A percentile compares a stretch with the other conserved stretches of the same genome.
These are phyloP conservation scores for Lydus trimaculatus DNA, from an alignment of 2,888 invertebrate genomes.

Conservation along the genomic window DNA sequence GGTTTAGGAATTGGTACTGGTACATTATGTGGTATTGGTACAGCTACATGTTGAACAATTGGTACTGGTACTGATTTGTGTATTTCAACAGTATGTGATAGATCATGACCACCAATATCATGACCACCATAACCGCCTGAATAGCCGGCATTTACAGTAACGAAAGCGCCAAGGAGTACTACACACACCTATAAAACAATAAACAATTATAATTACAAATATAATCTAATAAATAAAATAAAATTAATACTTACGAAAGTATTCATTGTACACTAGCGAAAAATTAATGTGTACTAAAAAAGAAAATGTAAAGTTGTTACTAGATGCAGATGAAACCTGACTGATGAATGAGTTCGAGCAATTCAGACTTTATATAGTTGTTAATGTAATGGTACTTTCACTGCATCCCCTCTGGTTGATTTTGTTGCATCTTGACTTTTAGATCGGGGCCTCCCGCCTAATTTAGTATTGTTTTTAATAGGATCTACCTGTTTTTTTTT, in stretches of 20 bases:
- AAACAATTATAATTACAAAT: background rate
- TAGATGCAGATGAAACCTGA: conserved; percentile 40
- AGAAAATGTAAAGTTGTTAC: conserved; percentile 36
- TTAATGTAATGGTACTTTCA: conserved; percentile 50
- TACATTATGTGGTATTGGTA: conserved; percentile 60
- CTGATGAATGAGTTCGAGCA: conserved; percentile 47
- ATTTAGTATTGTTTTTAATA: background rate
- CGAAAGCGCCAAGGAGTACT: conserved; percentile 51
- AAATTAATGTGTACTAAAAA: conserved; percentile 38
- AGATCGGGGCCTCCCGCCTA: background rate
- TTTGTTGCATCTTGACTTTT: background rate
- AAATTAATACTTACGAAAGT: conserved; percentile 54
- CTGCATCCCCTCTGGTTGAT: conserved; percentile 40
- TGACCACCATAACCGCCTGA: conserved; percentile 49
- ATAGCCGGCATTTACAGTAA: conserved; percentile 54
- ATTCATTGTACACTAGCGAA: conserved; percentile 55
- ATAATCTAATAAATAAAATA: background rate
- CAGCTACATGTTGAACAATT: conserved; percentile 63
- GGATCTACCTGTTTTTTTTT: background rate
- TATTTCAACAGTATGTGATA: conserved; percentile 71
- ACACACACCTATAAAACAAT: conserved; percentile 51
- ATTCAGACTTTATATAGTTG: conserved; percentile 46
- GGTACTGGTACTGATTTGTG: conserved; percentile 69
- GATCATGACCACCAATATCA: conserved; percentile 55
- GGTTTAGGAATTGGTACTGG: conserved; percentile 74